Base-by-base conservation (phyloP, 2,797 vertebrate genomes). In the Ataeniobius toweri region DNA sequence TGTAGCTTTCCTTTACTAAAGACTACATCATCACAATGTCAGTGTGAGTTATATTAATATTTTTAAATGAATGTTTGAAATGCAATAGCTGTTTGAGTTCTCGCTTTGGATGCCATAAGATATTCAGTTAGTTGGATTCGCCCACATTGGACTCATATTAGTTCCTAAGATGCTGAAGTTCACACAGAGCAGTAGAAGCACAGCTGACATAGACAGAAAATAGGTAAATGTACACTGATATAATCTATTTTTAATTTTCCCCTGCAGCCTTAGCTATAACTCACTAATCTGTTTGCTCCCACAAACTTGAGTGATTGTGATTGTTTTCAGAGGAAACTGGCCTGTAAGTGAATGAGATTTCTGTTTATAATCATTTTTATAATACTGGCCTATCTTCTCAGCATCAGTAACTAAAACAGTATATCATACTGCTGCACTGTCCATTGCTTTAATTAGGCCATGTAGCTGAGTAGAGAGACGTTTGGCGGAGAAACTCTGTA, bases 381-480 rank as follows among this genome's bases (percentile, higher is more conserved):
- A 41, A 56, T 46, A 6, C 26, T 58, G 28, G 9, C 10, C 2
- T 56, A 31, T 36, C 39, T 5, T 53, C 20, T 8, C 16, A 26
- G 31, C 5, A 24, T 74, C 55, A 5, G 22, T 55, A 26, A 56
- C 68, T 10, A 55, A 56, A 58, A 56, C 70, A 22, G 20, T 44
- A 3, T 3, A 46, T 5, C 50, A 55, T 36, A 58, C 79, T 63
- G 75, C 83, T 76, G 77, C 48, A 10, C 18, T 41, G 4, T 71
- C 44, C 44, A n/a, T 28, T 24, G 0, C 41, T 41, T 68, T 81
- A 79, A 84, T 84, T 69, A 72, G 70, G 46, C 4, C 1, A 3
- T 56, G 1, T 46, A 4, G 28, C 0, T 28, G 5, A 67, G 31
- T 31, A 46, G 44, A 69, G 41, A 70, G 5, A 28, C 2, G 18